These are phyloP conservation scores for Gallirallus australis DNA, from an alignment of 2,797 vertebrate genomes.

Conservation along the genomic window DNA sequence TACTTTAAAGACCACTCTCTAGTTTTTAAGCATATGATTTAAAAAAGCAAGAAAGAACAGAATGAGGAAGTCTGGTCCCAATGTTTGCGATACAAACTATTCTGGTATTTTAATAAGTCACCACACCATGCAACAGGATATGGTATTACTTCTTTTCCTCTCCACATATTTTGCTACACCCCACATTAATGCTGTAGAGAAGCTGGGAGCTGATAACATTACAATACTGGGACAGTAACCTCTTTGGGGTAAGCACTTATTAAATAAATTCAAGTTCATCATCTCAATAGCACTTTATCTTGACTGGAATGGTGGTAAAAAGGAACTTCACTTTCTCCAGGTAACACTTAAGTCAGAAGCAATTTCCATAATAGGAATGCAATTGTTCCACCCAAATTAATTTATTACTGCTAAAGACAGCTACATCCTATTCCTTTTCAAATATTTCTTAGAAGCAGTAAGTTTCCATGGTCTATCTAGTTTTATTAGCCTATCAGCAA, in stretches of 20 bases:
- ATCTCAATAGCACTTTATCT: fast-evolving
- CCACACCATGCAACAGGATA: not conserved
- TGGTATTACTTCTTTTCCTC: not conserved
- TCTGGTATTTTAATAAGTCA: not conserved
- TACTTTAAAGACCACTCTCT: not conserved
- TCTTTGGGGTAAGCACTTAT: not conserved
- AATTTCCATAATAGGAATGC: fast-evolving
- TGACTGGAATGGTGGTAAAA: not conserved
- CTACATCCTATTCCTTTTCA: not conserved
- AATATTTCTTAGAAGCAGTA: not conserved
- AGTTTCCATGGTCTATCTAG: not conserved
- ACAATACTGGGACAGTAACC: not conserved
- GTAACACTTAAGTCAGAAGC: not conserved
- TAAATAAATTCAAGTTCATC: not conserved
- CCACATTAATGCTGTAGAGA: not conserved
- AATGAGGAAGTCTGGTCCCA: not conserved
- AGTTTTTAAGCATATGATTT: not conserved
- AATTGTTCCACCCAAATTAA: not conserved
- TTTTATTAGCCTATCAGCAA: not conserved
- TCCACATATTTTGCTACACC: not conserved
- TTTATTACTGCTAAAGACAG: not conserved
- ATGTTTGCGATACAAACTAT: not conserved
- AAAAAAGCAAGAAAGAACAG: not conserved
- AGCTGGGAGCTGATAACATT: not conserved
- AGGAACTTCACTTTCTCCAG: not conserved